Percentiles rank a stretch among this genome's conserved stretches.
phyloP scores from a whole-genome alignment of 2,888 invertebrate genomes.

The Orthosia cruda region DNA sequence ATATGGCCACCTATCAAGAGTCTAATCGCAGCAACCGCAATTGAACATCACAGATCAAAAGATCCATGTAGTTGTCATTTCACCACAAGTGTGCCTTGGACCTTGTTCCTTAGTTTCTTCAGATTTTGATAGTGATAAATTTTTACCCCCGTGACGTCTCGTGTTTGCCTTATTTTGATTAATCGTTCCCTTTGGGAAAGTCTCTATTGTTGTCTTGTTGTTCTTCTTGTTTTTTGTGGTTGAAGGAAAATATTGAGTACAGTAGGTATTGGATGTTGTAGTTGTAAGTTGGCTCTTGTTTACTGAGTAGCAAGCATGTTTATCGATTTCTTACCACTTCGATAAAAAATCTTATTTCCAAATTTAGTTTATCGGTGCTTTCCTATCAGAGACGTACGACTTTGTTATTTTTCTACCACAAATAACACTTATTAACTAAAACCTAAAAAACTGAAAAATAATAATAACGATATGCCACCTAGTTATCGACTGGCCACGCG shows the following conservation, averaged over 20 bases:
- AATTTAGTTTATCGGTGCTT: no score
- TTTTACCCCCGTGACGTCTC: constrained; percentile 75
- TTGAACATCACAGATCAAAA: background rate
- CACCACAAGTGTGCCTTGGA: constrained; percentile 5
- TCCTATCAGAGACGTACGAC: no score
- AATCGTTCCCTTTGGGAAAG: constrained; percentile 73
- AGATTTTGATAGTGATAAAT: constrained; percentile 81
- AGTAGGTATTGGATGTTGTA: background rate
- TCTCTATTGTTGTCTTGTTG: constrained; percentile 65
- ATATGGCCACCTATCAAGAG: no score
- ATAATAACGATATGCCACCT: no score
- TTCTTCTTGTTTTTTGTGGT: constrained; percentile 33
- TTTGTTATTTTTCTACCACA: no score
- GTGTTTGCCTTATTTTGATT: constrained; percentile 79
- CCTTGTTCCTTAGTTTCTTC: constrained; percentile 67
- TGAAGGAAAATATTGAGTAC: constrained; percentile 13
- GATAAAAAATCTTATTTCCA: no score
- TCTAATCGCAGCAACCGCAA: no score
- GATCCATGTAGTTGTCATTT: background rate
- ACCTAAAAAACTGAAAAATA: no score
- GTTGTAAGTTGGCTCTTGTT: background rate
- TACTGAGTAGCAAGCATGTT: background rate
- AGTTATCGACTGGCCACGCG: no score
- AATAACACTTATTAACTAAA: no score
- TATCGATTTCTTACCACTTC: background rate